Percentiles rank a stretch among this genome's conserved stretches.
Conservation (phyloP, 2,888 invertebrate species). For the Trichopoda pennipes region DNA sequence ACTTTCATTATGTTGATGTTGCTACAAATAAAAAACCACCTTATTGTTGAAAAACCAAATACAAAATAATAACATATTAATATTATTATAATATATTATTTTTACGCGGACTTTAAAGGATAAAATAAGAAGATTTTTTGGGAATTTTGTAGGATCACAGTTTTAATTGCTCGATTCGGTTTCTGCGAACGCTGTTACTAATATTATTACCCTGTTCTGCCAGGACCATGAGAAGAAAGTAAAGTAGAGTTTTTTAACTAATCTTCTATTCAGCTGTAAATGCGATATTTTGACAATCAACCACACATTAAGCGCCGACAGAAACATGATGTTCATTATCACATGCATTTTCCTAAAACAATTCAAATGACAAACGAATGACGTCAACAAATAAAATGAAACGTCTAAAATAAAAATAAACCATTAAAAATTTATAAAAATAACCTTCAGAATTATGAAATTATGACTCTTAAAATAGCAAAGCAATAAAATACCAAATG, state of each 20-base stretch:
- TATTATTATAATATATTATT: too few species aligned
- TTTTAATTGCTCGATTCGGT: neutral
- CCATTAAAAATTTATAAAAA: conserved; percentile 19
- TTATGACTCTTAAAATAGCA: conserved; percentile 11
- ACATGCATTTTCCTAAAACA: conserved; percentile 23
- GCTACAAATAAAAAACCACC: too few species aligned
- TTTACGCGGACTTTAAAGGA: too few species aligned
- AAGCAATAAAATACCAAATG: conserved; percentile 15
- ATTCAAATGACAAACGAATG: conserved; percentile 1
- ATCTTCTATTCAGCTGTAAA: neutral
- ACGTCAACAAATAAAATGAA: neutral
- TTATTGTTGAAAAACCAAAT: too few species aligned
- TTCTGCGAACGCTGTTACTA: neutral
- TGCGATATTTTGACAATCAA: neutral
- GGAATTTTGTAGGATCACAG: neutral
- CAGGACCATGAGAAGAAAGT: neutral
- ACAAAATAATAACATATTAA: too few species aligned
- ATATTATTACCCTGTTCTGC: neutral
- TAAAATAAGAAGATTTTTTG: too few species aligned
- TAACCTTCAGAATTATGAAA: conserved; percentile 56
- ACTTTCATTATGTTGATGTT: too few species aligned
- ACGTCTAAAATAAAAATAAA: conserved; percentile 1
- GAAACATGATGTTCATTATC: conserved; percentile 47
- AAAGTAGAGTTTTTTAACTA: conserved; percentile 1
- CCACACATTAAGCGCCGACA: neutral